These are phyloP conservation scores for Auanema freiburgensis DNA, from an alignment of 2,888 invertebrate genomes.

Conservation along the genomic window DNA sequence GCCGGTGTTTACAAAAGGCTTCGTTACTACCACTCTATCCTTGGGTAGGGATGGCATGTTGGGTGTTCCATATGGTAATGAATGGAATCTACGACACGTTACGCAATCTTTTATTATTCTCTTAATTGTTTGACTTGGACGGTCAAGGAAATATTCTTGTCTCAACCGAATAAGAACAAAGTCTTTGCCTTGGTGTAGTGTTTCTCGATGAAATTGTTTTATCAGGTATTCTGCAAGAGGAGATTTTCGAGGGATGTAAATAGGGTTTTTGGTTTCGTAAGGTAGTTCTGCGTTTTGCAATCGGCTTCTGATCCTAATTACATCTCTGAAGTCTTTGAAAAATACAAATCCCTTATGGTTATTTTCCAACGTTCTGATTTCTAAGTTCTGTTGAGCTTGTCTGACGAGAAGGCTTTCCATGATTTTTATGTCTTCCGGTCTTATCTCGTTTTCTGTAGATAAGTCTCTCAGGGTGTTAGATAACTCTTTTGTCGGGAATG, in stretches of 20 bases:
- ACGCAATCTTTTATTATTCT: constrained; percentile 2
- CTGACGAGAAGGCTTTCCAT: background rate
- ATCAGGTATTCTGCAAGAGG: background rate
- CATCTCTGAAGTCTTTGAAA: background rate
- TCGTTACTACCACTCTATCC: background rate
- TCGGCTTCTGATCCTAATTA: background rate
- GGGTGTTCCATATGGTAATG: constrained; percentile 3
- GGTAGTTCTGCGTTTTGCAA: background rate
- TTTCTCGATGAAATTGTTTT: background rate
- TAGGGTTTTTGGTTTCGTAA: background rate
- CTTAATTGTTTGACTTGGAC: background rate
- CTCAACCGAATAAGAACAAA: background rate
- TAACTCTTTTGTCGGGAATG: too few species aligned
- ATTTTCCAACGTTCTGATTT: background rate
- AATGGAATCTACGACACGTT: background rate
- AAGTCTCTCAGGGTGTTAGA: too few species aligned
- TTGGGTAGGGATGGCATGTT: constrained; percentile 6
- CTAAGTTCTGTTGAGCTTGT: background rate
- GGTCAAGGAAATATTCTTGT: background rate
- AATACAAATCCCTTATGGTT: background rate
- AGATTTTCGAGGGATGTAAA: background rate
- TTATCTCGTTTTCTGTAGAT: background rate
- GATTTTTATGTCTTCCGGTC: background rate
- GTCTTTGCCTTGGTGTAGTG: background rate
- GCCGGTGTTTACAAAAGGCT: constrained; percentile 2